These are phyloP conservation scores for Kuschelorhynchus macadamiae DNA, from an alignment of 2,888 invertebrate species.

Conservation along the genomic window DNA sequence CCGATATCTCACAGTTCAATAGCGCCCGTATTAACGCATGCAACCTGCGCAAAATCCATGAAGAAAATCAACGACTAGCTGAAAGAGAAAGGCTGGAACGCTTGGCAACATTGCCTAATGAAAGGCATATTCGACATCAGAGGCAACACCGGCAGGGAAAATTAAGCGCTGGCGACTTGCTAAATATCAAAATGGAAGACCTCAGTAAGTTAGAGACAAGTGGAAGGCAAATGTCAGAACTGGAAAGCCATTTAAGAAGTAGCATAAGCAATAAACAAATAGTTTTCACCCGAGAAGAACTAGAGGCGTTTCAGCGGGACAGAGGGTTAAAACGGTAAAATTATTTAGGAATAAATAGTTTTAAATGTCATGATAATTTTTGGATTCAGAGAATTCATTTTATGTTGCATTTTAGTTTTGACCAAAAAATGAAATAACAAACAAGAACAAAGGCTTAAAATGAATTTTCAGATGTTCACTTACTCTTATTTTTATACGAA, in stretches of 20 bases:
- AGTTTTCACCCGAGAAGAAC: conserved; percentile 59
- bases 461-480: background rate
- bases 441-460: no score
- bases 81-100: conserved; percentile 60
- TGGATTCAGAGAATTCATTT: background rate
- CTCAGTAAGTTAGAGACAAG: conserved; percentile 31
- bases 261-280: conserved; percentile 58
- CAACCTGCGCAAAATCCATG: conserved; percentile 60
- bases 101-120: conserved; percentile 55
- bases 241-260: conserved; percentile 57
- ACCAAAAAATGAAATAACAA: no score
- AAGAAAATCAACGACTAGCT: conserved; percentile 55
- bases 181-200: conserved; percentile 33
- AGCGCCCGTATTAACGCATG: conserved; percentile 60
- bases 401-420: no score
- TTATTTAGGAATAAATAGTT: background rate
- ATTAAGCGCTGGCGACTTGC: conserved; percentile 17
- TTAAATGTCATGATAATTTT: background rate
- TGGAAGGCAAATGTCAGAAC: conserved; percentile 26
- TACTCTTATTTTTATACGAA: background rate
- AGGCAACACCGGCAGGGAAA: conserved; percentile 56
- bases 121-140: conserved; percentile 63
- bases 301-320: conserved; percentile 56
- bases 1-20: conserved; percentile 49
- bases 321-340: conserved; percentile 44